phyloP scores from a whole-genome alignment of 1,140 invertebrate species.

The Physella acuta region DNA sequence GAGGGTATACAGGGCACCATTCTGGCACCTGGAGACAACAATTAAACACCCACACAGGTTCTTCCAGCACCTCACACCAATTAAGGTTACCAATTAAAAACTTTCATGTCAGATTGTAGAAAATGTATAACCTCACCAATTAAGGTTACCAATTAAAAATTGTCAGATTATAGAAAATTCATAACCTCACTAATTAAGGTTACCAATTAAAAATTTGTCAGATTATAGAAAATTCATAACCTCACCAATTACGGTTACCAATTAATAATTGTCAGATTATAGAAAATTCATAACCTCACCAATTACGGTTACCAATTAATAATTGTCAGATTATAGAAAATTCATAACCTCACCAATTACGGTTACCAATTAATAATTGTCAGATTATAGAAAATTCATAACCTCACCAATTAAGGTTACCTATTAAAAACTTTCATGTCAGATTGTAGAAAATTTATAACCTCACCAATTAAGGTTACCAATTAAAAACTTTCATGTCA shows the following conservation, averaged over 20 bases:
- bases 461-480: not conserved
- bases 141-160: not conserved
- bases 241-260: not conserved
- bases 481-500: not conserved
- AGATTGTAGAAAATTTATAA: not conserved
- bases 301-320: not conserved
- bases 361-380: not conserved
- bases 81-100: conserved; percentile 51
- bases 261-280: not conserved
- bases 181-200: not conserved
- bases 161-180: not conserved
- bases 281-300: not conserved
- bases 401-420: conserved; percentile 58
- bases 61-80: conserved; percentile 59
- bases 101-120: not conserved
- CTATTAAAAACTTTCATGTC: not conserved
- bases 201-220: not conserved
- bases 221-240: not conserved
- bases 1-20: conserved; percentile 49
- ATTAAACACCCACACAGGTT: conserved; percentile 59
- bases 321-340: not conserved
- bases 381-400: not conserved
- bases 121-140: not conserved
- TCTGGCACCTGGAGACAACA: conserved; percentile 48
- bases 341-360: not conserved